A percentile compares a stretch with the other conserved stretches of the same genome.
Conservation (phyloP, 2,888 invertebrate genomes). For the Erpobdella octoculata region DNA sequence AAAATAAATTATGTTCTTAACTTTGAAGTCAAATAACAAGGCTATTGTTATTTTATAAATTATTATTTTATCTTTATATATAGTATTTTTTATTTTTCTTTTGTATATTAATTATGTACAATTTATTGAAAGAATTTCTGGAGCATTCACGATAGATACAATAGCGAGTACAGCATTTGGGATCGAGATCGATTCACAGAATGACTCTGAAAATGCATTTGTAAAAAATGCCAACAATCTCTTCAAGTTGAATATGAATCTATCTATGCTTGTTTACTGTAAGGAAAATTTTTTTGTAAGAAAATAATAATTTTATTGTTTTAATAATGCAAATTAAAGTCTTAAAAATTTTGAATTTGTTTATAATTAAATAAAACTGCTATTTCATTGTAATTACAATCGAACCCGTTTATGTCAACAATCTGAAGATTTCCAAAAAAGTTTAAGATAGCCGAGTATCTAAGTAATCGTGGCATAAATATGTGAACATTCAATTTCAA, state of each 20-base stretch:
- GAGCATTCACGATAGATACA: conserved; percentile 37
- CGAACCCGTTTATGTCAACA: neutral
- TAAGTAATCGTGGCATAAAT: no score
- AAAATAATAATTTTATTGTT: neutral
- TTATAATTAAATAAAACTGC: neutral
- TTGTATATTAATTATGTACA: no score
- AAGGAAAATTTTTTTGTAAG: neutral
- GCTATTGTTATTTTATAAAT: no score
- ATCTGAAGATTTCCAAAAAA: no score
- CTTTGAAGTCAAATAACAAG: neutral
- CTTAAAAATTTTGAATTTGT: neutral
- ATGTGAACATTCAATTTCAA: no score
- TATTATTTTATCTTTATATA: no score
- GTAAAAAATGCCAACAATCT: conserved; percentile 32
- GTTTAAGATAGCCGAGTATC: no score
- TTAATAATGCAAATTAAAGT: neutral
- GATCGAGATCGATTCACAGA: conserved; percentile 35
- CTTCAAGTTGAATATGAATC: conserved; percentile 30
- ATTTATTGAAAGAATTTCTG: conserved; percentile 22
- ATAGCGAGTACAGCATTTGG: conserved; percentile 37
- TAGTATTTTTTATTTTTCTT: no score
- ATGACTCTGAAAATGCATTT: conserved; percentile 33
- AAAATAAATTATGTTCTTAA: neutral
- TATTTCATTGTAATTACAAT: neutral
- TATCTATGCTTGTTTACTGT: neutral